Evolutionary conservation across 2,113 vertebrate species (phyloP), one percentile per base, ranked within the genome.

Genomic region (Oxygymnocypris stewartii): DNA sequence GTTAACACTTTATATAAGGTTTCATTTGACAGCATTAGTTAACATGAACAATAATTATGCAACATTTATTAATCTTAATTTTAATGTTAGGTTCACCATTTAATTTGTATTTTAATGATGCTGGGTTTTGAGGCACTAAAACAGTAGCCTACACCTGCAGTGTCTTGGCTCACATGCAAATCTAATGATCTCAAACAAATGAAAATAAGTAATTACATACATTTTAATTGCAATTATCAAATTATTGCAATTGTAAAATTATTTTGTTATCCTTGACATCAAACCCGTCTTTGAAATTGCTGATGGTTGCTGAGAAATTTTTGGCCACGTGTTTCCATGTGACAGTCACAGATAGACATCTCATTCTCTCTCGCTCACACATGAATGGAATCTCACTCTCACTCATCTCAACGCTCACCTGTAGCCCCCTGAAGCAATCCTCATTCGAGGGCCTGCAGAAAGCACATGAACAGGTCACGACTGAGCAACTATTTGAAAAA

Each of bases 301-400:
- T 47, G 13, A 79, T 65, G 31, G 35, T 37, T 69, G 28, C 12
- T 18, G 75, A 71, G 8, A 69, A 11, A 54, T 61, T 47, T 28
- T 65, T 18, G 4, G 49, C 3, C 1, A 40, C 61, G 13, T 10
- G 0, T 35, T 73, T 73, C 28, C 35, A 25, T 74, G 83, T 76
- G 87, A 87, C n/a, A 75, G 87, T 89, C 89, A 80, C 44, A 67
- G 79, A 88, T 74, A 74, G 31, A 63, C n/a, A 88, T 86, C 87
- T 86, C 10, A 20, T 23, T 49, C 8, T 44, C n/a, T 37, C 25
- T 82, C 6, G 20, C 63, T 59, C 40, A 42, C 8, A 59, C 28
- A 75, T 37, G 61, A 88, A 47, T 73, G 16, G 61, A 85, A 83
- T 88, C 79, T 82, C 44, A 59, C 31, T 35, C 16, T 59, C 20